Percentiles rank a stretch among this genome's conserved stretches.
These are phyloP conservation scores for Poliocrania exsul DNA, from an alignment of 2,797 vertebrate genomes.

Conservation along the genomic window DNA sequence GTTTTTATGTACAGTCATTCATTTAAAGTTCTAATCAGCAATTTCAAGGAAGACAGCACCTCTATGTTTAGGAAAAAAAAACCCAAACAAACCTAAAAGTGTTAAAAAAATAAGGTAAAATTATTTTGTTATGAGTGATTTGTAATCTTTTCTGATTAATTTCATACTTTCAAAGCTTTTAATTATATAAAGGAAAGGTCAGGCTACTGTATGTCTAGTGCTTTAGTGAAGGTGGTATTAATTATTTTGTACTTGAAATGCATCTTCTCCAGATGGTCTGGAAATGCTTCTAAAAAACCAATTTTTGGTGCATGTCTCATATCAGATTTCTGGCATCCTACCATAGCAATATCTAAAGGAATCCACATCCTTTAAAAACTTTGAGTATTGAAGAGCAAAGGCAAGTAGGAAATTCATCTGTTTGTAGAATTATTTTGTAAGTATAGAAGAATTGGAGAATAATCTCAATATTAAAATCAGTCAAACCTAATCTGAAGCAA, in stretches of 20 bases:
- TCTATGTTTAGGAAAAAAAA: neutral
- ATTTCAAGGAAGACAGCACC: neutral
- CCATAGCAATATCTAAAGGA: conserved; percentile 10
- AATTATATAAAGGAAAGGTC: conserved; percentile 3
- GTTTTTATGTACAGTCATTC: neutral
- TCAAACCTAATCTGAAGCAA: neutral
- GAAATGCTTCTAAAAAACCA: conserved; percentile 64
- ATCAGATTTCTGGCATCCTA: conserved; percentile 46
- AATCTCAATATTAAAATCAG: neutral
- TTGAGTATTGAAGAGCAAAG: neutral
- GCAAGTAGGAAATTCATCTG: neutral
- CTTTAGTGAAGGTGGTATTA: conserved; percentile 45
- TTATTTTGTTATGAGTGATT: neutral
- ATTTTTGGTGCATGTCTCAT: conserved; percentile 27
- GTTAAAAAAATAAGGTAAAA: neutral
- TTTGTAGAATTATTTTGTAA: neutral
- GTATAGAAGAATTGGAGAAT: neutral
- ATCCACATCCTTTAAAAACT: conserved; percentile 10
- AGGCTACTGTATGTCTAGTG: conserved; percentile 26
- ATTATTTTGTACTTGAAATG: conserved; percentile 44
- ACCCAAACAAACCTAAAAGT: rapidly evolving
- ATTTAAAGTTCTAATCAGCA: neutral
- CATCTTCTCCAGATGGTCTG: conserved; percentile 59
- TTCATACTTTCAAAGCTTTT: conserved; percentile 17
- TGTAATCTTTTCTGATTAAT: neutral